Base-by-base conservation (phyloP, 2,113 vertebrate species). In the Prionailurus bengalensis region DNA sequence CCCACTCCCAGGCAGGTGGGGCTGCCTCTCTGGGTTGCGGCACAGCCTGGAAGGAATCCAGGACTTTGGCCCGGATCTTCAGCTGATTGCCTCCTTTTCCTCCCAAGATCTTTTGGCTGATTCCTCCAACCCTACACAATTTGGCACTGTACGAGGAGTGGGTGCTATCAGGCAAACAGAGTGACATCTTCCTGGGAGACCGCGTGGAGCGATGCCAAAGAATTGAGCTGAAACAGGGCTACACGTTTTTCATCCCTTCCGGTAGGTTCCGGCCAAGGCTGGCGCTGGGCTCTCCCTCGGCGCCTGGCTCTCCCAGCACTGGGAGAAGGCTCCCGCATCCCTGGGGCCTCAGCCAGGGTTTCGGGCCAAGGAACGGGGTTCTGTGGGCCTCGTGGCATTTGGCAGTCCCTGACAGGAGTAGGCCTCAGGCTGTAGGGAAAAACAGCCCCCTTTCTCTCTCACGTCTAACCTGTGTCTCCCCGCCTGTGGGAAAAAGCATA, bases 231-330 rank as follows among this genome's bases (percentile, higher is more conserved):
- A 99, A 99, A 93, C 99, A 99, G 98, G 99, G 99, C 94, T 99
- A 99, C 98, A 99, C 99, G 0, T 99, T 99, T 98, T 99, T 99
- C 98, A 99, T 99, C 97, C 99, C 99, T 92, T 99, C 99, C 98
- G 99, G 99, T 99, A 99, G 94, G 97, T 98, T 70, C 70, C 6
- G 0, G 3, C 0, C 0, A 3, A n/a, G 55, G 33, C 51, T 71
- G 42, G 11, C 1, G 1, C 16, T 21, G 19, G 63, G 66, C 27
- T 71, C 27, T 29, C 0, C 14, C 7, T 23, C 4, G 4, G 36
- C 25, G 31, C 14, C 16, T 4, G 15, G 31, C 53, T 83, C 31
- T 21, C 17, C 53, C 10, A 39, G 23, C 25, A 7, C 39, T 45
- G 8, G 15, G 51, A 65, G 7, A 45, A 42, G 45, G 5, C 31